These are phyloP conservation scores for Lepus townsendii DNA, from an alignment of 2,797 vertebrate genomes.

Conservation along the genomic window DNA sequence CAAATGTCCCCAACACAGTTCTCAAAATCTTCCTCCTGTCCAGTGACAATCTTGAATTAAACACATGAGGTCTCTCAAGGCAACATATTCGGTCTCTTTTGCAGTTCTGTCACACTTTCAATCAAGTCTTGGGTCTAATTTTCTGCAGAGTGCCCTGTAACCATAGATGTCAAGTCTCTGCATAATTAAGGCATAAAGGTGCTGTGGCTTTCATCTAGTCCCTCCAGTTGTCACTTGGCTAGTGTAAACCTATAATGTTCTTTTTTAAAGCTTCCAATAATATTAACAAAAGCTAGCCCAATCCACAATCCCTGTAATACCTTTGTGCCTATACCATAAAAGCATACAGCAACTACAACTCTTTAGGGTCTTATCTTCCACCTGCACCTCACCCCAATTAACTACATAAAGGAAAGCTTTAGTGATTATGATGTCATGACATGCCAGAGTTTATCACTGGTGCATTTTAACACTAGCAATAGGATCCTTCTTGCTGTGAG, in stretches of 20 bases:
- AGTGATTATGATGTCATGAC: neutral
- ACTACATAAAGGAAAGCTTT: neutral
- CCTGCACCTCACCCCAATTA: neutral
- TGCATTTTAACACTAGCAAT: neutral
- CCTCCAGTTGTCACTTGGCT: neutral
- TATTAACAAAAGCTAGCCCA: neutral
- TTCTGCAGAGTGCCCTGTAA: neutral
- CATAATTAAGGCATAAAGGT: neutral
- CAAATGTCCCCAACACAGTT: neutral
- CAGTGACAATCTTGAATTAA: neutral
- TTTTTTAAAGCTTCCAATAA: slow-evolving; percentile 21
- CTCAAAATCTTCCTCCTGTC: neutral
- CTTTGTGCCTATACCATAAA: neutral
- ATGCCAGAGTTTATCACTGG: neutral
- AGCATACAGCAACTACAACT: neutral
- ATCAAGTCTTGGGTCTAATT: slow-evolving; percentile 33
- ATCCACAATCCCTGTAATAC: neutral
- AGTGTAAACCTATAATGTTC: slow-evolving; percentile 14
- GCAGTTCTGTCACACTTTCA: slow-evolving; percentile 7
- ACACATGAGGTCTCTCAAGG: slow-evolving; percentile 12
- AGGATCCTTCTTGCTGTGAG: neutral
- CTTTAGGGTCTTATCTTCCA: neutral
- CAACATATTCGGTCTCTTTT: neutral
- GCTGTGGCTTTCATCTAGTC: neutral
- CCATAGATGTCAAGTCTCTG: neutral